These are phyloP conservation scores for Callospermophilus lateralis DNA, from an alignment of 2,113 vertebrate genomes.

Conservation along the genomic window DNA sequence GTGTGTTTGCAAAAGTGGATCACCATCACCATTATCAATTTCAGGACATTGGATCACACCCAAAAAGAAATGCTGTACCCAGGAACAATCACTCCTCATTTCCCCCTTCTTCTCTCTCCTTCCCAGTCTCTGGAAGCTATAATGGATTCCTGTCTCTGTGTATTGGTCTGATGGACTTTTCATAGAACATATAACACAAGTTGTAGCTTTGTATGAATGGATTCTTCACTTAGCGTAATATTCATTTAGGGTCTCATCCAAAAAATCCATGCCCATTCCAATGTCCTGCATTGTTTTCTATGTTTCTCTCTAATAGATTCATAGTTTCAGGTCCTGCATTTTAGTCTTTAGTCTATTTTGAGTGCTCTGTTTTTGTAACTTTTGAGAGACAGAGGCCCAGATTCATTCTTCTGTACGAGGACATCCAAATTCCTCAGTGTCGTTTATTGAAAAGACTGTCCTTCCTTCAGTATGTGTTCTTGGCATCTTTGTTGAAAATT, in stretches of 20 bases:
- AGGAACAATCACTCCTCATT: background rate
- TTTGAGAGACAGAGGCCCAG: too few relatives aligned
- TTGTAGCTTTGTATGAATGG: background rate
- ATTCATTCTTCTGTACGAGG: background rate
- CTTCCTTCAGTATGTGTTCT: background rate
- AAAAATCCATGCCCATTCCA: background rate
- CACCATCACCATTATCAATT: background rate
- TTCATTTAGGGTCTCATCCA: background rate
- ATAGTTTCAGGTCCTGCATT: background rate
- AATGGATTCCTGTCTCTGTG: background rate
- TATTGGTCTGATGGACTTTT: background rate
- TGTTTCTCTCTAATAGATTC: background rate
- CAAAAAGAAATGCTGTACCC: background rate
- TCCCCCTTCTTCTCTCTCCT: too few relatives aligned
- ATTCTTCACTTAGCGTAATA: background rate
- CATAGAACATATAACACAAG: background rate
- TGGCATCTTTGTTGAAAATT: background rate
- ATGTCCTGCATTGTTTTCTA: background rate
- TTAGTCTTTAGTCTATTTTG: background rate
- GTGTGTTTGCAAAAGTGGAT: background rate
- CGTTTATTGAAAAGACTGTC: background rate
- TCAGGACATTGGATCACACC: background rate
- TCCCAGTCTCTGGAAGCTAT: background rate
- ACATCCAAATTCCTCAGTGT: background rate
- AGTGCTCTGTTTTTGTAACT: background rate